phyloP scores from a whole-genome alignment of 2,113 vertebrate species.

The Pedionomus torquatus region DNA sequence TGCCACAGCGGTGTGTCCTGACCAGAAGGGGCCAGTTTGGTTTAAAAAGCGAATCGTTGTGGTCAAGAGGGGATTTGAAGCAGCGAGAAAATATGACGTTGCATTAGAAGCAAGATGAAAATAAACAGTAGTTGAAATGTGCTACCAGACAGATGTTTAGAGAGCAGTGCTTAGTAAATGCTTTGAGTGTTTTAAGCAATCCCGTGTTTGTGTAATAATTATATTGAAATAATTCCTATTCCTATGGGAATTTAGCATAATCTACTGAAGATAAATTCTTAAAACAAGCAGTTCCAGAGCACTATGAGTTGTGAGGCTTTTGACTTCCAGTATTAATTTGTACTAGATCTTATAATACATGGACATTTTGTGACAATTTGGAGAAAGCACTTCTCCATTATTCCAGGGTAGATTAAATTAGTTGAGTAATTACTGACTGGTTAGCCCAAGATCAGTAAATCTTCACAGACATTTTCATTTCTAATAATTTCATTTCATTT shows the following conservation, averaged over 20 bases:
- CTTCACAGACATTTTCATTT: background rate
- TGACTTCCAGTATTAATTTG: background rate
- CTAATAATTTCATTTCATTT: no score
- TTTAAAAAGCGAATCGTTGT: background rate
- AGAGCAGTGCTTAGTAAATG: background rate
- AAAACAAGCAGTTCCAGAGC: background rate
- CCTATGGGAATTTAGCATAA: background rate
- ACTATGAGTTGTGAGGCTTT: background rate
- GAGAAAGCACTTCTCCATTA: background rate
- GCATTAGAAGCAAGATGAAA: background rate
- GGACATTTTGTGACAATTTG: background rate
- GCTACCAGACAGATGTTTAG: background rate
- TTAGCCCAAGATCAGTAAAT: background rate
- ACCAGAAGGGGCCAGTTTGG: background rate
- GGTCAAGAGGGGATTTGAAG: background rate
- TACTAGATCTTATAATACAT: background rate
- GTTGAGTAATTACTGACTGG: background rate
- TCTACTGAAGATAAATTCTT: background rate
- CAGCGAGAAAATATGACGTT: background rate
- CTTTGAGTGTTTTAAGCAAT: background rate
- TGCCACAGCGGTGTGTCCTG: background rate
- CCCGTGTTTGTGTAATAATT: background rate
- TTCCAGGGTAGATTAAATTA: background rate
- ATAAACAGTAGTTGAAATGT: background rate
- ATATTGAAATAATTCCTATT: background rate